Base-by-base conservation (phyloP, 2,888 invertebrate species). In the Ypsolopha scabrella region DNA sequence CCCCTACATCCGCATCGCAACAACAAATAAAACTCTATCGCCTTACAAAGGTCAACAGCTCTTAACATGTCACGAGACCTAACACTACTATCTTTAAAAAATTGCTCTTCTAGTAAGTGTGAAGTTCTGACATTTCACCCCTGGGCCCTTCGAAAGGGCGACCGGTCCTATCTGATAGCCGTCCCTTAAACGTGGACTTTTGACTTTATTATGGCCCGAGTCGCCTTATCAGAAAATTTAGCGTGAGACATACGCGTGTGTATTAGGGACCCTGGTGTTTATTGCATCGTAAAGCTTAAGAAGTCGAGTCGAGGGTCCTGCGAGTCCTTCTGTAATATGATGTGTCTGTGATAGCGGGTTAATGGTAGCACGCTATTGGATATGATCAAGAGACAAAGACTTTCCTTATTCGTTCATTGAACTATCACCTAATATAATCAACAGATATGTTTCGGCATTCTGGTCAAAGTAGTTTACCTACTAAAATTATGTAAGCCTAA, bases 41-140 rank as follows among this genome's bases (percentile, higher is more conserved):
- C 36, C 1, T n/a, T 6, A 34, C 46, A 13, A 34, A 46, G 11
- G 46, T 36, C 46, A 35, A 10, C 45, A n/a, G 45, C 33, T 45
- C 45, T 10, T 24, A 24, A 24, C 6, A 34, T 34, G 34, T 45
- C 24, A 34, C 13, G 36, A 7, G 36, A 37, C 13, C 9, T 34
- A 34, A 33, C 10, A 34, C 10, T 14, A 9, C 14, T 48, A 39
- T 49, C 41, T 51, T 34, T 33, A 63, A 74, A 70, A 73, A 72
- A 67, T 63, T 60, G 58, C 60, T 64, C 55, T 63, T 58, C 60
- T 55, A 72, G 72, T 72, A 66, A 74, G 77, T 75, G 78, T 62
- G 68, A 74, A 73, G 65, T 61, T 66, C 64, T 72, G 77, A 75
- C 80, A 74, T 67, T 67, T 70, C 65, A 71, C 78, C 79, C 79